Conservation (phyloP, 2,113 vertebrate genomes). For the Genyomyrus donnyi region DNA sequence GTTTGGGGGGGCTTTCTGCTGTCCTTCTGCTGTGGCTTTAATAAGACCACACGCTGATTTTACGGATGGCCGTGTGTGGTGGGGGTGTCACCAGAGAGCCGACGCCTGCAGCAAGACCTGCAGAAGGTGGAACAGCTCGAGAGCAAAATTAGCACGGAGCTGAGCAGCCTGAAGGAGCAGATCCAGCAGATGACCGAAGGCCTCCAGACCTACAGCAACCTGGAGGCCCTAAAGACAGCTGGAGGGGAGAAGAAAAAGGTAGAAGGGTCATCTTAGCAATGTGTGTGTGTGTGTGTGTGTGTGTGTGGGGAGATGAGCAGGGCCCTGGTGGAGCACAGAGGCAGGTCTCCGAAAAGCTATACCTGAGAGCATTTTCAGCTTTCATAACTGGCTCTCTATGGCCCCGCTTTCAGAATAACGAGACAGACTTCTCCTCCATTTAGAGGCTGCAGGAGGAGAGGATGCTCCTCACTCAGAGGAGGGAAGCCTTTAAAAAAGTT, state of each 20-base stretch:
- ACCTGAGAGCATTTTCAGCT: not conserved
- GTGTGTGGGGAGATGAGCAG: not conserved
- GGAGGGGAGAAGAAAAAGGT: slow-evolving; percentile 85
- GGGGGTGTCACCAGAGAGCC: slow-evolving; percentile 65
- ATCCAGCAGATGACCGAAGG: slow-evolving; percentile 70
- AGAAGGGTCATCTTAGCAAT: slow-evolving; percentile 12
- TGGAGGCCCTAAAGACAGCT: slow-evolving; percentile 70
- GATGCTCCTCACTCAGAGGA: slow-evolving; percentile 59
- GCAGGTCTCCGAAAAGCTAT: not conserved
- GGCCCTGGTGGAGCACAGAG: not conserved
- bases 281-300: not conserved
- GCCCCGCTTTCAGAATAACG: not conserved
- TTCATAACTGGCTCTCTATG: not conserved
- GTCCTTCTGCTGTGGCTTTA: not conserved
- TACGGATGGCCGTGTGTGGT: not conserved
- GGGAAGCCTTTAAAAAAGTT: slow-evolving; percentile 66
- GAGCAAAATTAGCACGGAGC: slow-evolving; percentile 78
- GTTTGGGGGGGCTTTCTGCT: not conserved
- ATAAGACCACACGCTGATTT: not conserved
- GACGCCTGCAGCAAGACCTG: slow-evolving; percentile 81
- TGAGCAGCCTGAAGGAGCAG: slow-evolving; percentile 71
- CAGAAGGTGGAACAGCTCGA: slow-evolving; percentile 91
- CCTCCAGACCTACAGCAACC: slow-evolving; percentile 71
- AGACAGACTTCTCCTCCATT: slow-evolving; percentile 17
- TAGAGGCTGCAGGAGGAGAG: slow-evolving; percentile 83